Base-by-base conservation (phyloP, 2,797 vertebrate genomes). In the Phrynocephalus guinanensis region DNA sequence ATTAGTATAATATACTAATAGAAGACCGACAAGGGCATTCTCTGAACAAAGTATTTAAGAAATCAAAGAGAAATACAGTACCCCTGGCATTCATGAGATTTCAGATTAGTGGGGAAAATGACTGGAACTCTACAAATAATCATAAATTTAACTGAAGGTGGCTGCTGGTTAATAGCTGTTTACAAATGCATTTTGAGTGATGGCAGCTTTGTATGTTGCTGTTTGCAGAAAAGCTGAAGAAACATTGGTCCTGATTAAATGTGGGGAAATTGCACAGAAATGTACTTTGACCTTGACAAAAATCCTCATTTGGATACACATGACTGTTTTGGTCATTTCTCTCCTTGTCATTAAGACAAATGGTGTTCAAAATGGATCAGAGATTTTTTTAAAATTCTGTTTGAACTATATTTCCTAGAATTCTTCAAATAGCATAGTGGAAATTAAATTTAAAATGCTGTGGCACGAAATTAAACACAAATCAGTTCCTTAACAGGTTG, bases 1-100 rank as follows among this genome's bases (percentile, higher is more conserved):
- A 84, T 84, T 75, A 88, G 80, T 28, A 60, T 5, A 88, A 60
- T 48, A 73, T 60, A 13, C 52, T 20, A 76, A 66, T 60, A 92
- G 15, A 89, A 1, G 33, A 3, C 86, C 91, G 33, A 88, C 50
- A 48, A 88, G 72, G 79, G 33, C 86, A 87, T 44, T 5, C 75
- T 80, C 24, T 76, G 24, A 90, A 85, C 15, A 70, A 83, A 8
- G 67, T 30, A 60, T 5, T 44, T 60, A 56, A 48, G 30, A n/a
- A 2, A 68, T 30, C 44, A 8, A 13, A 52, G 9, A 56, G 68
- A 86, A 56, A 8, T 28, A 26, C 52, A 85, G 56, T 33, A 63
- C 15, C 44, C 1, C 67, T n/a, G 28, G 3, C 28, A 30, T 78
- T 79, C n/a, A 56, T 22, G 60, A 80, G 48, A 28, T 75, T 18